These are phyloP conservation scores for Emberiza fucata DNA, from an alignment of 2,113 vertebrate genomes.

Conservation along the genomic window DNA sequence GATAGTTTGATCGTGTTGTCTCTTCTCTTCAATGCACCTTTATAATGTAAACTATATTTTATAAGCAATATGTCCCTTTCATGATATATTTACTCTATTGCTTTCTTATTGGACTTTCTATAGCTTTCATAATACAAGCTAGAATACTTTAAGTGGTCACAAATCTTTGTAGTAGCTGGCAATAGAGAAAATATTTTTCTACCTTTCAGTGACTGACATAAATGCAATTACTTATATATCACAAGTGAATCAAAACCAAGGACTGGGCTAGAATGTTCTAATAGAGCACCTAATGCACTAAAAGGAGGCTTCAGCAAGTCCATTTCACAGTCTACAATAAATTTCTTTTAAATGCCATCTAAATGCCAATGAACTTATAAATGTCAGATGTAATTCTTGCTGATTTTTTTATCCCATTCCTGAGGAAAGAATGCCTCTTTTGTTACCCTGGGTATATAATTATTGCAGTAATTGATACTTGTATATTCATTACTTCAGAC, in stretches of 20 bases:
- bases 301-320: background rate
- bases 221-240: background rate
- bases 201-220: background rate
- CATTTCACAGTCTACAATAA: background rate
- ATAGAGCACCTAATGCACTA: background rate
- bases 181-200: background rate
- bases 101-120: conserved; percentile 18
- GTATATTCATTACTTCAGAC: background rate
- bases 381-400: background rate
- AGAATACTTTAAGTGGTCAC: background rate
- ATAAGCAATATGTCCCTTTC: background rate
- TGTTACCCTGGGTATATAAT: background rate
- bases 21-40: background rate
- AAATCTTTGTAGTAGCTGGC: background rate
- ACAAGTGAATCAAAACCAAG: background rate
- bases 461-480: background rate
- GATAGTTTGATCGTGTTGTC: background rate
- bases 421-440: background rate
- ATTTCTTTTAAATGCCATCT: background rate
- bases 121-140: background rate
- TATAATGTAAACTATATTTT: background rate
- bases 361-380: background rate
- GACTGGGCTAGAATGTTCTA: background rate
- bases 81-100: background rate
- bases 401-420: background rate